These are phyloP conservation scores for Adelphocoris suturalis DNA, from an alignment of 2,888 invertebrate genomes.

Conservation along the genomic window DNA sequence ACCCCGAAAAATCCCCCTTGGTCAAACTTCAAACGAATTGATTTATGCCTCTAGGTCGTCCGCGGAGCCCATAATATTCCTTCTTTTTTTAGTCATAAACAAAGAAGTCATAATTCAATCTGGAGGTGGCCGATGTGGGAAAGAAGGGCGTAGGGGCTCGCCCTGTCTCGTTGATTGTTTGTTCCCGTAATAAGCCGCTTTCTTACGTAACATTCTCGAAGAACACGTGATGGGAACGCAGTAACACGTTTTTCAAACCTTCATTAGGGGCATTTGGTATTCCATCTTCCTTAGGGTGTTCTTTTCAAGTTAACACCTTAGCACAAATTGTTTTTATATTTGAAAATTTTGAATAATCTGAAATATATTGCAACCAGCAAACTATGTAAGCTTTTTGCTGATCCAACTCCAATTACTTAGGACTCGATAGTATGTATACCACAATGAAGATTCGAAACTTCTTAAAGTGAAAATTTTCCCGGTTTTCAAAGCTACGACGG, in stretches of 20 bases:
- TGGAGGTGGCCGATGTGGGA: constrained; percentile 13
- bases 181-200: constrained; percentile 44
- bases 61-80: not conserved
- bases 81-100: constrained; percentile 31
- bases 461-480: no score
- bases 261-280: not conserved
- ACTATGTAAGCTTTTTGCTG: no score
- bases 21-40: constrained; percentile 30
- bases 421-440: no score
- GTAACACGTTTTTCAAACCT: not conserved
- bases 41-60: constrained; percentile 7
- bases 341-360: no score
- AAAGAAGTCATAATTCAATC: constrained; percentile 43
- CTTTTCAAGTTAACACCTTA: no score
- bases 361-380: no score
- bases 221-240: not conserved
- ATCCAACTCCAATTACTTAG: no score
- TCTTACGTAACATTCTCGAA: constrained; percentile 10
- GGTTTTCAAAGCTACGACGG: no score
- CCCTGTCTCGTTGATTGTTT: constrained; percentile 24
- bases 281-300: no score
- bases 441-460: no score
- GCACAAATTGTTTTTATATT: no score
- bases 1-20: constrained; percentile 7
- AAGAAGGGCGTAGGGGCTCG: constrained; percentile 43